These are phyloP conservation scores for Siniperca chuatsi DNA, from an alignment of 2,113 vertebrate species.

Conservation along the genomic window DNA sequence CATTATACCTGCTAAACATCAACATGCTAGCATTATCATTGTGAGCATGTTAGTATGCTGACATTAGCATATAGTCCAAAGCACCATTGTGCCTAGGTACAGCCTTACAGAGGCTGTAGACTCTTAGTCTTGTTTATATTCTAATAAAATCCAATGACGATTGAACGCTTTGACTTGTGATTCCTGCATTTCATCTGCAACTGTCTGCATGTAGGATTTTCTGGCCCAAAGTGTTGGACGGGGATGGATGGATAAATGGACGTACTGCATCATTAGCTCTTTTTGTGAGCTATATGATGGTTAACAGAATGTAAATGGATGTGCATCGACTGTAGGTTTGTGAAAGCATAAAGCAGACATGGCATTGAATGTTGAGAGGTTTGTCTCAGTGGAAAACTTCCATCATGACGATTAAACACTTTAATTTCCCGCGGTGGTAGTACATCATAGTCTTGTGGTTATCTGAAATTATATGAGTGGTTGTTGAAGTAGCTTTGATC, in stretches of 20 bases:
- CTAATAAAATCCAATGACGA: background rate
- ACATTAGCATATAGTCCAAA: background rate
- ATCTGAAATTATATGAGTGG: conserved; percentile 28
- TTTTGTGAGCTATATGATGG: background rate
- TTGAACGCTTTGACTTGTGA: background rate
- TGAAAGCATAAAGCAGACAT: background rate
- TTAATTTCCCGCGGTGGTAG: conserved; percentile 14
- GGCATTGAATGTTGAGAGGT: background rate
- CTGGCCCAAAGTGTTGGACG: background rate
- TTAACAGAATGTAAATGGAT: background rate
- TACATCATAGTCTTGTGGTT: conserved; percentile 30
- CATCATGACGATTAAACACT: conserved; percentile 8
- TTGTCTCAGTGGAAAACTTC: conserved; percentile 34
- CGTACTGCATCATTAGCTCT: background rate
- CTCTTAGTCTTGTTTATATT: no score
- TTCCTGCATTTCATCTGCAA: background rate
- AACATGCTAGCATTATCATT: background rate
- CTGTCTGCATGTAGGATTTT: background rate
- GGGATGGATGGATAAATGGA: background rate
- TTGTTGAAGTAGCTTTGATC: conserved; percentile 47
- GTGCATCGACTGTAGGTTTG: background rate
- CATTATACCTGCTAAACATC: background rate
- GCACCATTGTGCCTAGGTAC: no score
- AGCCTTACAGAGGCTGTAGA: background rate
- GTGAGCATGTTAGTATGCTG: background rate